Base-by-base conservation (phyloP, 2,797 vertebrate species). In the Eupleurogrammus muticus region DNA sequence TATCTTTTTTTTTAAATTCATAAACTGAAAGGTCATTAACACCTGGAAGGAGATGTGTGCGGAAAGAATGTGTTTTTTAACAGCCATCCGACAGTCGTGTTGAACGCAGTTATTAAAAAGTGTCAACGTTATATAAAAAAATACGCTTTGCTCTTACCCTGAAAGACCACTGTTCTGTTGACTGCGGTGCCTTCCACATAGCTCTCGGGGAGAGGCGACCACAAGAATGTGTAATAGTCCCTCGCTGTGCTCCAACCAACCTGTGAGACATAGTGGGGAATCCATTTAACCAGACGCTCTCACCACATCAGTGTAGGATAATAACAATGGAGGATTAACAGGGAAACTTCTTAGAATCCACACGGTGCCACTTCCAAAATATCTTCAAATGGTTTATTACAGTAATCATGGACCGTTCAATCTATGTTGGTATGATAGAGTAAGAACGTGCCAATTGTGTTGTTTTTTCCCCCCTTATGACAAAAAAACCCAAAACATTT, bases 241-340 rank as follows among this genome's bases (percentile, higher is more conserved):
- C 98, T 96, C 76, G 98, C 96, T 38, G 97, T 99, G 92, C 97
- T 99, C 98, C 98, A 99, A 78, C 98, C 97, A 87, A 99, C 98
- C 98, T 99, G 90, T 74, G 87, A 89, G 58, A 92, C 87, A 90
- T 83, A 62, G 80, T 73, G 79, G 66, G 56, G 67, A 79, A 80
- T 81, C 48, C 46, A 66, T 73, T 88, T 36, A 83, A 85, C 21
- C 73, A 80, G 72, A 77, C 47, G 35, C 54, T 70, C 54, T 73
- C 66, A 77, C 84, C 88, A 89, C 87, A 90, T 86, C 84, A 89
- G 74, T 81, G 46, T 51, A 55, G 17, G 57, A 83, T 79, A 84
- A 88, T 70, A 84, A 85, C 72, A 85, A 88, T 56, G 67, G n/a
- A 81, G 62, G 56, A 80, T 76, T 73, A 80, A 82, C 60, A 60